Evolutionary conservation across 2,797 vertebrate genomes (phyloP).

Genomic region (Ciconia nigra): DNA sequence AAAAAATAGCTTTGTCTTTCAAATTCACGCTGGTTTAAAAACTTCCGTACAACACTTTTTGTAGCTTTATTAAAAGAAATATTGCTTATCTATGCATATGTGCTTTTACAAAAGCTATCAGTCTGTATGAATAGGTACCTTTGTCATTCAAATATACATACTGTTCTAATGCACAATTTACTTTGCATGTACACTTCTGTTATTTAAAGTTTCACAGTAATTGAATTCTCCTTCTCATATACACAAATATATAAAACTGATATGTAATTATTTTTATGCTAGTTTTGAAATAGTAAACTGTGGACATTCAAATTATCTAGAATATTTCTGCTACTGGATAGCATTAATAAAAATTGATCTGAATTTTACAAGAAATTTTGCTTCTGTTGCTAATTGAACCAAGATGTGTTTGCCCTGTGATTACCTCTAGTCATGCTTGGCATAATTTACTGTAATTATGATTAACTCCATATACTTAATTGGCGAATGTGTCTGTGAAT

Average conservation of each 20-base stretch:
- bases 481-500: not conserved
- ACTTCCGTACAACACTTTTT: not conserved
- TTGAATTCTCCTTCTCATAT: not conserved
- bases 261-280: not conserved
- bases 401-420: conserved; percentile 47
- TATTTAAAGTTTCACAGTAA: not conserved
- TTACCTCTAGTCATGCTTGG: conserved; percentile 38
- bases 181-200: not conserved
- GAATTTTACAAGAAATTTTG: conserved; percentile 18
- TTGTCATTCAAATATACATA: not conserved
- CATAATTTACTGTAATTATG: conserved; percentile 51
- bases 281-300: not conserved
- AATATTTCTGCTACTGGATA: not conserved
- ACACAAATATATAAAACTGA: not conserved
- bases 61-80: not conserved
- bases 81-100: not conserved
- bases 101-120: not conserved
- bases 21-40: not conserved
- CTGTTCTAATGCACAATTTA: not conserved
- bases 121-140: not conserved
- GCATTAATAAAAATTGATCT: not conserved
- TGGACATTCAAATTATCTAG: not conserved
- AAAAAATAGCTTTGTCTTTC: not conserved
- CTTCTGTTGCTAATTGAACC: conserved; percentile 37
- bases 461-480: conserved; percentile 34